Conservation (phyloP, 2,113 vertebrate genomes). For the Macrotis lagotis region DNA sequence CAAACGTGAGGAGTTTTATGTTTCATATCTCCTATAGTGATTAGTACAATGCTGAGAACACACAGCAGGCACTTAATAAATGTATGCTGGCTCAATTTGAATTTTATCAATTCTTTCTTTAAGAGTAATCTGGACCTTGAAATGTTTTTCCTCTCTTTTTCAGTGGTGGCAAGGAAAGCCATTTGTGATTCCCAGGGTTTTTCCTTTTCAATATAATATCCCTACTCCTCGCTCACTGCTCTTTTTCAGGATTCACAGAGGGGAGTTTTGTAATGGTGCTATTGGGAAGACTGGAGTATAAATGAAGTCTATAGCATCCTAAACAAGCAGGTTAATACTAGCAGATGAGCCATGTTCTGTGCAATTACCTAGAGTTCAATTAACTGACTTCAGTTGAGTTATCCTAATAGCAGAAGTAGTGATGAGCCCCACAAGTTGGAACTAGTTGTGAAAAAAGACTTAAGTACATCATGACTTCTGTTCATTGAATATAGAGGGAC, state of each 20-base stretch:
- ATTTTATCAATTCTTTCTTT: background rate
- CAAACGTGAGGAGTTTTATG: background rate
- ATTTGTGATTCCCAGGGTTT: background rate
- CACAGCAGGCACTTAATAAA: background rate
- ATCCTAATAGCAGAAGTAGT: background rate
- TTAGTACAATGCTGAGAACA: background rate
- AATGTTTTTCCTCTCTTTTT: background rate
- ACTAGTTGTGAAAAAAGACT: background rate
- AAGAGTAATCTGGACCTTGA: background rate
- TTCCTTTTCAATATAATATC: background rate
- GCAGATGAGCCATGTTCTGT: background rate
- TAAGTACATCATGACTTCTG: background rate
- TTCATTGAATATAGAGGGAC: background rate
- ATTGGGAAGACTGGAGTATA: background rate
- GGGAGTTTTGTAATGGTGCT: background rate
- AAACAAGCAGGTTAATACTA: background rate
- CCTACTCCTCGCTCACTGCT: rapidly evolving
- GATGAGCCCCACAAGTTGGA: background rate
- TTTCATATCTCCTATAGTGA: background rate
- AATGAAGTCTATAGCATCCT: background rate
- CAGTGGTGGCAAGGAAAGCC: background rate
- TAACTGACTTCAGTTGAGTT: background rate
- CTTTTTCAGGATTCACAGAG: background rate
- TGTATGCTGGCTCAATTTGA: background rate
- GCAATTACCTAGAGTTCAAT: background rate